A percentile compares a stretch with the other conserved stretches of the same genome.
Evolutionary conservation across 1,140 invertebrate genomes (phyloP).

Genomic region (Ips nitidus): DNA sequence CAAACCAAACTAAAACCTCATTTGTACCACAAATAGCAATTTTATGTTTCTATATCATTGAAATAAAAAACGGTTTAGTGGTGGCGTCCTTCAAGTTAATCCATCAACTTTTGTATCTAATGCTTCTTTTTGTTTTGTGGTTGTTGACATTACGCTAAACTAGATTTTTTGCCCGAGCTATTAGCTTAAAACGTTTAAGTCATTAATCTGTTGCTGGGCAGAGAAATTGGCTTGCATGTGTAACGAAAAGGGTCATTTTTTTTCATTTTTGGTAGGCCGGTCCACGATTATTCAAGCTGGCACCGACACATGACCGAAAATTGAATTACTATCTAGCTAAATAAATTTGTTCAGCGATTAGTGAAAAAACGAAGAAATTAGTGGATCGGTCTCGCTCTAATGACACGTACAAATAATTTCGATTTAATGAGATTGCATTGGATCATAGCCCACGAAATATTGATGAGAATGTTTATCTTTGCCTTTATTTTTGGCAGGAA

Average conservation of each 20-base stretch:
- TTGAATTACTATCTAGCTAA: not conserved
- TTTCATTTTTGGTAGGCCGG: not conserved
- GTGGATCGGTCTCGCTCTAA: not conserved
- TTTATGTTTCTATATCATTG: too few species aligned
- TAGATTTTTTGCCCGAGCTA: constrained; percentile 27
- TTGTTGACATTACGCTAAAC: constrained; percentile 29
- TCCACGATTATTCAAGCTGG: not conserved
- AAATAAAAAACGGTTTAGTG: too few species aligned
- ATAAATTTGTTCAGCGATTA: constrained; percentile 2
- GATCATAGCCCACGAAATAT: constrained; percentile 2
- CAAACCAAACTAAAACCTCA: too few species aligned
- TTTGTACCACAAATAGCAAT: too few species aligned
- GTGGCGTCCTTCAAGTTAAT: constrained; percentile 7
- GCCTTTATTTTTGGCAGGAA: constrained; percentile 9
- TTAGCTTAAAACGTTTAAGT: constrained; percentile 29
- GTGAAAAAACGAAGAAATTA: not conserved
- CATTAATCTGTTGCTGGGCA: constrained; percentile 18
- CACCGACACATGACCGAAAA: not conserved
- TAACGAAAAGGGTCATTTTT: constrained; percentile 18
- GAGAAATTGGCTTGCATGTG: constrained; percentile 3
- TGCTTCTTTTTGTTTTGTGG: constrained; percentile 25
- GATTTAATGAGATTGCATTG: too few species aligned
- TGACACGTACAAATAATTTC: too few species aligned
- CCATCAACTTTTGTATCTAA: constrained; percentile 30
- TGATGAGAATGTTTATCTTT: not conserved